phyloP scores from a whole-genome alignment of 2,888 invertebrate species.

The Euzophera pinguis region DNA sequence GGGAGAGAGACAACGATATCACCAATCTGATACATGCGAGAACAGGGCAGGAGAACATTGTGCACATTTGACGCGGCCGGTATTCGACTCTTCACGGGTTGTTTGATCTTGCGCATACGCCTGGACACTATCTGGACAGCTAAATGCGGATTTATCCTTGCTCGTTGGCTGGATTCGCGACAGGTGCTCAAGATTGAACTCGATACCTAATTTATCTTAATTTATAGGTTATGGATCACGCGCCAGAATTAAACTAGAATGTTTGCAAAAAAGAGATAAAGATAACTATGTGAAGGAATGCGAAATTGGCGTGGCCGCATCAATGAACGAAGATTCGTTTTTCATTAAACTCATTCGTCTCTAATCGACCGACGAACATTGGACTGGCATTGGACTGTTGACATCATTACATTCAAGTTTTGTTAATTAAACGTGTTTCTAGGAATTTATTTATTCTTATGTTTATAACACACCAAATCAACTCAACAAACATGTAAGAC shows the following conservation, averaged over 20 bases:
- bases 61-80: slow-evolving; percentile 44
- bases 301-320: too few relatives aligned
- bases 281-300: not conserved
- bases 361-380: slow-evolving; percentile 33
- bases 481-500: not conserved
- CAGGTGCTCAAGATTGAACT: slow-evolving; percentile 18
- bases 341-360: too few relatives aligned
- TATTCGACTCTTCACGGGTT: slow-evolving; percentile 41
- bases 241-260: not conserved
- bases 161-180: slow-evolving; percentile 28
- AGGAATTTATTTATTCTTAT: not conserved
- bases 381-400: slow-evolving; percentile 47
- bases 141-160: slow-evolving; percentile 23
- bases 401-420: slow-evolving; percentile 43
- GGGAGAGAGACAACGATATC: slow-evolving; percentile 37
- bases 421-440: slow-evolving; percentile 26
- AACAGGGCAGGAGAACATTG: slow-evolving; percentile 35
- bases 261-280: not conserved
- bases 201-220: not conserved
- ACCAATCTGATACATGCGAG: slow-evolving; percentile 18
- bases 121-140: slow-evolving; percentile 25
- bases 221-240: not conserved
- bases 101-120: slow-evolving; percentile 45
- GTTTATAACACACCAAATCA: not conserved
- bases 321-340: too few relatives aligned